These are phyloP conservation scores for Druceiella hillmani DNA, from an alignment of 2,888 invertebrate species.

Conservation along the genomic window DNA sequence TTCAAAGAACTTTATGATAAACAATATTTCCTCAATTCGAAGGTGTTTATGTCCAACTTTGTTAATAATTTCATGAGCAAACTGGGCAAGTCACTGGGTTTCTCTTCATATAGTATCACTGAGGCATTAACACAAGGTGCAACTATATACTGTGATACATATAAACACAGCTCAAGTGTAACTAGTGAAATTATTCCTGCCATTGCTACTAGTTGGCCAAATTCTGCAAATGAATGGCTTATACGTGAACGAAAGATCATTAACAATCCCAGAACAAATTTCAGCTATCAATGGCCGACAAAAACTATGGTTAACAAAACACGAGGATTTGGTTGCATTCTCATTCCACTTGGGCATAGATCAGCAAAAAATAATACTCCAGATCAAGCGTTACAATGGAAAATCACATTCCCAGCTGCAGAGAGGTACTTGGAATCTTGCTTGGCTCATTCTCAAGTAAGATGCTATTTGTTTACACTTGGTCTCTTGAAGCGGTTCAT, in stretches of 20 bases:
- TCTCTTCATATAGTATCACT: slow-evolving; percentile 49
- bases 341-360: slow-evolving; percentile 65
- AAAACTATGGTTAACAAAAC: slow-evolving; percentile 61
- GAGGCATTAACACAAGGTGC: slow-evolving; percentile 58
- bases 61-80: slow-evolving; percentile 57
- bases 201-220: slow-evolving; percentile 67
- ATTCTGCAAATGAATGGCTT: slow-evolving; percentile 63
- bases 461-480: slow-evolving; percentile 63
- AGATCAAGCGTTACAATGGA: slow-evolving; percentile 69
- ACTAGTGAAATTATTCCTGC: slow-evolving; percentile 67
- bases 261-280: slow-evolving; percentile 52
- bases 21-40: slow-evolving; percentile 56
- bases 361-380: slow-evolving; percentile 57
- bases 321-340: slow-evolving; percentile 59
- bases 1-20: slow-evolving; percentile 40
- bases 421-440: slow-evolving; percentile 70
- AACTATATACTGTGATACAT: slow-evolving; percentile 57
- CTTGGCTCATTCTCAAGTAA: slow-evolving; percentile 64
- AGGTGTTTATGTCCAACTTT: slow-evolving; percentile 64
- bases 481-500: slow-evolving; percentile 68
- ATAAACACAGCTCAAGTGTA: slow-evolving; percentile 37
- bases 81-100: slow-evolving; percentile 53
- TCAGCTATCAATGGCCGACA: slow-evolving; percentile 64
- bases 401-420: slow-evolving; percentile 69
- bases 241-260: slow-evolving; percentile 52